Conservation (phyloP, 2,888 invertebrate genomes). For the Sphaeridia pumilis region DNA sequence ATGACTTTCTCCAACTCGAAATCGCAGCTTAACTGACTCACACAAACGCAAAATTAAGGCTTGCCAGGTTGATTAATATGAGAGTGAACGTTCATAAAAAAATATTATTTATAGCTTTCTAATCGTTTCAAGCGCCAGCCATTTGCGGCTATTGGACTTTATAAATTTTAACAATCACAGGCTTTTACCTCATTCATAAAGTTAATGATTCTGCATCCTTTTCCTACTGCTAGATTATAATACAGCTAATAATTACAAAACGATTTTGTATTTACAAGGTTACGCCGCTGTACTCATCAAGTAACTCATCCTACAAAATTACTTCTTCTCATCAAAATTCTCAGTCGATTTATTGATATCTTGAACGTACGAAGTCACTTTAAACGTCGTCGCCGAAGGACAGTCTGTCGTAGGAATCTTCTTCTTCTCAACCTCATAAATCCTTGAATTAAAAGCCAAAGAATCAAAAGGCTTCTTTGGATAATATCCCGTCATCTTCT, state of each 20-base stretch:
- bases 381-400: constrained; percentile 16
- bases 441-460: constrained; percentile 28
- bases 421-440: constrained; percentile 33
- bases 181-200: not conserved
- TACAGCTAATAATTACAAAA: not conserved
- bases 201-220: not conserved
- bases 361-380: constrained; percentile 12
- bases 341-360: constrained; percentile 13
- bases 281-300: not conserved
- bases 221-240: not conserved
- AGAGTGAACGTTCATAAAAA: too few relatives aligned
- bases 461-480: constrained; percentile 16
- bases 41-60: too few relatives aligned
- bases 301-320: not conserved
- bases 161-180: constrained; percentile 1
- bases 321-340: constrained; percentile 3
- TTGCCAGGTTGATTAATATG: too few relatives aligned
- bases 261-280: not conserved
- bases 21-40: too few relatives aligned
- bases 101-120: too few relatives aligned
- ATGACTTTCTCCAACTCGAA: too few relatives aligned
- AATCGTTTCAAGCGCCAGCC: too few relatives aligned
- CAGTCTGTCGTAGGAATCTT: constrained; percentile 13
- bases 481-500: constrained; percentile 22
- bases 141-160: too few relatives aligned